Conservation (phyloP, 2,797 vertebrate species). For the Rousettus madagascariensis region DNA sequence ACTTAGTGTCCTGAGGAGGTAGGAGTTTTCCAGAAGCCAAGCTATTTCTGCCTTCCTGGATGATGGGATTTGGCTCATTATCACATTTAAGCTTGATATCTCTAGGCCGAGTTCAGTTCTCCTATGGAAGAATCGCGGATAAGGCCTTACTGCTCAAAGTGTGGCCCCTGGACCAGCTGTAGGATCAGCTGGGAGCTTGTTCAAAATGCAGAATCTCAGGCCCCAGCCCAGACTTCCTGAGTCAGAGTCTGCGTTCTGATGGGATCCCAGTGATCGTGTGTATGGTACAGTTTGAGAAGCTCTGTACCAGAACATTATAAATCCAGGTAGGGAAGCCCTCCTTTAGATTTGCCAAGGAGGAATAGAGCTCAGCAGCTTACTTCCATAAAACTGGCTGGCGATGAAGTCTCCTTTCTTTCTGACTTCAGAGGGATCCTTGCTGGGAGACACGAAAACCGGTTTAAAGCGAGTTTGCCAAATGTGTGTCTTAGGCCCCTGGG, state of each 20-base stretch:
- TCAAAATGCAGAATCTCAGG: neutral
- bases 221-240: neutral
- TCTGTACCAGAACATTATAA: neutral
- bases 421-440: neutral
- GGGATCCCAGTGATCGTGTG: neutral
- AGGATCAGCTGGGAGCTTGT: neutral
- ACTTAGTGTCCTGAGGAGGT: neutral
- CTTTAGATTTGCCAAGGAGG: neutral
- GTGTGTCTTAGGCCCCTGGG: neutral
- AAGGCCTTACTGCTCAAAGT: neutral
- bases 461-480: neutral
- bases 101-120: neutral
- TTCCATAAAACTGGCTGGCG: neutral
- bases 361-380: neutral
- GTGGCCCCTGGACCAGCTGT: neutral
- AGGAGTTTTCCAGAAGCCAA: neutral
- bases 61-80: neutral
- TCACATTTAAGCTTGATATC: neutral
- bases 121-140: rapidly evolving
- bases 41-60: neutral
- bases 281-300: neutral
- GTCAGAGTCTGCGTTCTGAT: neutral
- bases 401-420: neutral
- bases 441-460: neutral
- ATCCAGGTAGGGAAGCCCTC: neutral